Evolutionary conservation across 2,113 vertebrate species (phyloP), one percentile per base, ranked within the genome.

Genomic region (Callipepla squamata): DNA sequence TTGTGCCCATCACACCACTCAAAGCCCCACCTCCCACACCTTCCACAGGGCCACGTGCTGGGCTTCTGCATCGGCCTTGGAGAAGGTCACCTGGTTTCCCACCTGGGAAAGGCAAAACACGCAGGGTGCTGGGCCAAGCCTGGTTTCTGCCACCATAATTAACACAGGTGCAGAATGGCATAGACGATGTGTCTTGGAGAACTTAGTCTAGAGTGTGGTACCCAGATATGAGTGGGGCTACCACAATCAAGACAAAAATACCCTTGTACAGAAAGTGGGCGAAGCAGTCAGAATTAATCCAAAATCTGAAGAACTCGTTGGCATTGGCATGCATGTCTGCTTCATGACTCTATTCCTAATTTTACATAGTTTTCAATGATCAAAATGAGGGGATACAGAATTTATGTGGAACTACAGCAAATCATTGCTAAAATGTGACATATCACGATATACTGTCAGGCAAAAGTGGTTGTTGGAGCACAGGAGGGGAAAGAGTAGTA

Each of bases 21-120:
- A 55, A 34, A 16, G 28, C 13, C 6, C 21, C 15, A 78, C 74
- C 9, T 36, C 44, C 58, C 47, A 78, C 7, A 0, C 84, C 42
- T 57, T n/a, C 15, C 20, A 15, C 44, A 26, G 5, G 6, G 6
- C 22, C 8, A n/a, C 0, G 0, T 19, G 12, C 20, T 7, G 0
- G n/a, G 22, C n/a, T 69, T 62, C n/a, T 66, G 48, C 21, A 12
- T 8, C 6, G 45, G 38, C n/a, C 13, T 58, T 2, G 3, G 53
- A 69, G 26, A 79, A 7, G 8, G n/a, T 58, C 58, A 91, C 18
- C 11, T 55, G 51, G 36, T 57, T 94, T 92, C 23, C n/a, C 14
- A 69, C 25, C 9, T 15, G 7, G 8, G 59, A 89, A 57, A 79
- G 21, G 32, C 28, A 69, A 70, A 86, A 32, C 4, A 16, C 12